Conservation (phyloP, 2,797 vertebrate genomes). For the Pyrrhura leucotis region DNA sequence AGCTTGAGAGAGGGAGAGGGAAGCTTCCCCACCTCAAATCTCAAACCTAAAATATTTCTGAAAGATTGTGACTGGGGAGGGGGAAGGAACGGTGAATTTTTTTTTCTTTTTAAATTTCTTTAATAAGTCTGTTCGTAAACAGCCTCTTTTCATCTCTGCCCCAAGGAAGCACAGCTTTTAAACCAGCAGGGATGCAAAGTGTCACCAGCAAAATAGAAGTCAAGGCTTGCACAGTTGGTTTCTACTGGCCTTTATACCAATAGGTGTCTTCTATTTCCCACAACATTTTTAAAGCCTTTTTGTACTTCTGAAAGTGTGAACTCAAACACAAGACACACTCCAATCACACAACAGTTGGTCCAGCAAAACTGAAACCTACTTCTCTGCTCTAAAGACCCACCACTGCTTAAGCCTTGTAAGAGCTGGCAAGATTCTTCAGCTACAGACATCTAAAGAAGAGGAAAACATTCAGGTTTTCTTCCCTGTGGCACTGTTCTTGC, state of each 20-base stretch:
- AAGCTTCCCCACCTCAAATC: conserved; percentile 51
- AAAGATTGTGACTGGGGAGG: conserved; percentile 1
- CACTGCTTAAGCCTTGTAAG: not conserved
- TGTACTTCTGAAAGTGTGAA: not conserved
- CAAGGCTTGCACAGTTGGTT: not conserved
- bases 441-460: not conserved
- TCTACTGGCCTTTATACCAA: not conserved
- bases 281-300: not conserved
- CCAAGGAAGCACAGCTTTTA: not conserved
- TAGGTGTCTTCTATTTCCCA: not conserved
- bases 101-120: not conserved
- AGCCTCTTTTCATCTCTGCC: not conserved
- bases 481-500: not conserved
- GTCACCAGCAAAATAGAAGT: not conserved
- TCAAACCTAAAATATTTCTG: conserved; percentile 48
- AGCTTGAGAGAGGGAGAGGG: conserved; percentile 46
- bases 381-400: not conserved
- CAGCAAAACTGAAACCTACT: not conserved
- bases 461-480: not conserved
- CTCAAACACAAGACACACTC: not conserved
- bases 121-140: not conserved
- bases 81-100: not conserved
- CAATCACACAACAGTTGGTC: not conserved
- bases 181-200: not conserved
- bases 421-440: not conserved